A percentile compares a stretch with the other conserved stretches of the same genome.
These are phyloP conservation scores for Poecile montanus DNA, from an alignment of 2,797 vertebrate genomes.

Conservation along the genomic window DNA sequence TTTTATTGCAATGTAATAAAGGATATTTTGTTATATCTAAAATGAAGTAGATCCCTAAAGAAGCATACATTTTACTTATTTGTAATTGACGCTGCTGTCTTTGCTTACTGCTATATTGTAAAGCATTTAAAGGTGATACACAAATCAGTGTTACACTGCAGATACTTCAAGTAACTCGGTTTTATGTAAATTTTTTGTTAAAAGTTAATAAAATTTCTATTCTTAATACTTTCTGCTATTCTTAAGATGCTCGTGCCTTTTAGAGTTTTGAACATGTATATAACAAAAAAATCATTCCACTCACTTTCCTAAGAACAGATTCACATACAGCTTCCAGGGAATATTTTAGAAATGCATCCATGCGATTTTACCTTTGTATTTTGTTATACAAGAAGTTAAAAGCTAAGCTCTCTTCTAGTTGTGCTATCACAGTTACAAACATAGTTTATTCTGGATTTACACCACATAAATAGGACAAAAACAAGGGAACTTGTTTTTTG, in stretches of 20 bases:
- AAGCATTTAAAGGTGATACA: neutral
- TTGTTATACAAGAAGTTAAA: neutral
- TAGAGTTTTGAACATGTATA: neutral
- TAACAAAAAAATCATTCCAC: neutral
- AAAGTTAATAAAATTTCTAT: neutral
- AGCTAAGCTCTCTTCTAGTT: neutral
- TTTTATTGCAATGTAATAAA: neutral
- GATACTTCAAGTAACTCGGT: neutral
- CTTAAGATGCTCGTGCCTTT: rapidly evolving
- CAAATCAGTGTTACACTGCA: neutral
- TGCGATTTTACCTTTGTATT: neutral
- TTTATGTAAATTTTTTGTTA: neutral
- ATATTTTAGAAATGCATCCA: neutral
- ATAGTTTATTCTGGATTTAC: neutral
- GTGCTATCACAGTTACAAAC: neutral
- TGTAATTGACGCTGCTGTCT: neutral
- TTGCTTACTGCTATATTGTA: neutral
- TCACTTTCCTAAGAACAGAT: neutral
- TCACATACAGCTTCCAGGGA: neutral
- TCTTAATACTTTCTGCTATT: neutral
- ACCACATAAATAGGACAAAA: neutral
- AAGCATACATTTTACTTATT: neutral
- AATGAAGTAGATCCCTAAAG: neutral
- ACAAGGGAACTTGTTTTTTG: neutral
- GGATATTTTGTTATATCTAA: neutral